Conservation (phyloP, 1,140 invertebrate species). For the Paramacrobiotus metropolitanus region DNA sequence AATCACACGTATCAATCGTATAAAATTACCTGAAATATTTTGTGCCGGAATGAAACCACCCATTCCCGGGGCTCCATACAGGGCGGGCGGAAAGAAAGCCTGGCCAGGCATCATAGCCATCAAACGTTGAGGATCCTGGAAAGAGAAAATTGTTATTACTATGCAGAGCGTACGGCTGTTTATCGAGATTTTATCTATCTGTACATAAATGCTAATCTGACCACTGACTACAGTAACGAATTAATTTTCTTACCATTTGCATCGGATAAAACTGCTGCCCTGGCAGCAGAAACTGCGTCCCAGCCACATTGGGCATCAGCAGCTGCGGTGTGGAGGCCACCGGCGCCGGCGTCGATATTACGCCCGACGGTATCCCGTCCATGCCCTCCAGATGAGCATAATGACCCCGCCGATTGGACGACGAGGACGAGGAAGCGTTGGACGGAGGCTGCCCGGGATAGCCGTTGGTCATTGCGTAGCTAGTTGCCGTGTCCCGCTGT, state of each 20-base stretch:
- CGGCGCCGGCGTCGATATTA: neutral
- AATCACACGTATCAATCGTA: too few species aligned
- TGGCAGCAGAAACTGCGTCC: neutral
- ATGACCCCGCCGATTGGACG: neutral
- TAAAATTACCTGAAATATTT: neutral
- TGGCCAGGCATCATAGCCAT: neutral
- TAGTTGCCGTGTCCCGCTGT: too few species aligned
- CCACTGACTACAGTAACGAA: too few species aligned
- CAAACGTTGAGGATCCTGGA: neutral
- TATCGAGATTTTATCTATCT: too few species aligned
- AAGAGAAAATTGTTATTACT: neutral
- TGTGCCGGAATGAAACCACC: neutral
- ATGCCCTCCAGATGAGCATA: neutral
- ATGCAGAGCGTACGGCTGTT: neutral
- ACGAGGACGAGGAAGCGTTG: too few species aligned
- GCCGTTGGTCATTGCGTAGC: too few species aligned
- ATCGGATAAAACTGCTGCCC: neutral
- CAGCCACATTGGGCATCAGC: neutral
- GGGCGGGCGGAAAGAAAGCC: neutral
- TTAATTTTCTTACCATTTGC: too few species aligned
- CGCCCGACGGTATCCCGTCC: neutral
- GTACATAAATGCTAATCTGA: too few species aligned
- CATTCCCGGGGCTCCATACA: neutral
- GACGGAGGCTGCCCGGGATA: too few species aligned
- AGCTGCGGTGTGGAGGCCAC: neutral